phyloP scores from a whole-genome alignment of 1,140 invertebrate genomes.

The Anthonomus grandis region DNA sequence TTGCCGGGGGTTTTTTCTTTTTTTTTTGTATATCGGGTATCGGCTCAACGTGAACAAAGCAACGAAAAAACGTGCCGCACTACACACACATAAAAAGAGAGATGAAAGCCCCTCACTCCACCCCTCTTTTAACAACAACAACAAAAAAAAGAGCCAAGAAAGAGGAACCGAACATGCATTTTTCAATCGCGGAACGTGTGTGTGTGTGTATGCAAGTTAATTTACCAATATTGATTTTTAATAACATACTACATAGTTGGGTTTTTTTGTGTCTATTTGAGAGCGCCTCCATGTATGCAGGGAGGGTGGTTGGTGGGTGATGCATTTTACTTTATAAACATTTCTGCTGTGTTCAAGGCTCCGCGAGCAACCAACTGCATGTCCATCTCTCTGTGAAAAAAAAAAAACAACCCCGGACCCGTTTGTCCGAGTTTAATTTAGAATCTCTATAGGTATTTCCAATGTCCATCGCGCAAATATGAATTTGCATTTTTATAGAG shows the following conservation, averaged over 20 bases:
- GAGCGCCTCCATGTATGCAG: not conserved
- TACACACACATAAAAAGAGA: slow-evolving; percentile 6
- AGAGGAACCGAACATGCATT: slow-evolving; percentile 3
- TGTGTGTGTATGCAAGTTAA: slow-evolving; percentile 22
- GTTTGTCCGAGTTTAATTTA: slow-evolving; percentile 21
- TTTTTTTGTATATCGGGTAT: slow-evolving; percentile 20
- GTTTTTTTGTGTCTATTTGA: slow-evolving; percentile 11
- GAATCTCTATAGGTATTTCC: slow-evolving; percentile 14
- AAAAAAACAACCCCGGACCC: too few species aligned
- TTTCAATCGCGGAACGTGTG: slow-evolving; percentile 16
- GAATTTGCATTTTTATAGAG: slow-evolving; percentile 21
- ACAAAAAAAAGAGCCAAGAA: slow-evolving; percentile 9
- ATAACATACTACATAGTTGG: slow-evolving; percentile 22
- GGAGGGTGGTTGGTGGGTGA: not conserved
- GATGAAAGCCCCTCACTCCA: too few species aligned
- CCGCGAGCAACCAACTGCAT: slow-evolving; percentile 6
- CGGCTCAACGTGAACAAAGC: slow-evolving; percentile 20
- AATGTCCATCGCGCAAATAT: slow-evolving; percentile 5
- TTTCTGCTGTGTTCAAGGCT: slow-evolving; percentile 10
- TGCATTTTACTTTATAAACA: slow-evolving; percentile 25
- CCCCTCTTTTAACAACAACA: too few species aligned
- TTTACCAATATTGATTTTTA: slow-evolving; percentile 30
- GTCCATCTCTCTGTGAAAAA: slow-evolving; percentile 23
- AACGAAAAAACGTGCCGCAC: slow-evolving; percentile 13
- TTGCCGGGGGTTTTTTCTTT: too few species aligned